These are phyloP conservation scores for Propithecus deckenii DNA, from an alignment of 2,797 vertebrate genomes.

Conservation along the genomic window DNA sequence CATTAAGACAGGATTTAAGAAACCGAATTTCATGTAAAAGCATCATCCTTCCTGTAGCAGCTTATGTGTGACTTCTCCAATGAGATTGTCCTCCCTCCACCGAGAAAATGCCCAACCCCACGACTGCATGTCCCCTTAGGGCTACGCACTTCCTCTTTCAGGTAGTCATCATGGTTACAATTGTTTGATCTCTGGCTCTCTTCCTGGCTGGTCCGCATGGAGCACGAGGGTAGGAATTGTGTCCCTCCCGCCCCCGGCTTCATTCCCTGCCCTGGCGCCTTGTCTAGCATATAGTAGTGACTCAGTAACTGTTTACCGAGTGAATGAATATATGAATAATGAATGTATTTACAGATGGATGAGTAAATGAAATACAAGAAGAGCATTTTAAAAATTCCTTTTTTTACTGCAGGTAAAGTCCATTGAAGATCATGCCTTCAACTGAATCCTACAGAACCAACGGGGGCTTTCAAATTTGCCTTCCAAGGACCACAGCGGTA, in stretches of 20 bases:
- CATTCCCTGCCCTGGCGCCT: background rate
- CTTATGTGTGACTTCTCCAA: background rate
- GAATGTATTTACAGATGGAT: background rate
- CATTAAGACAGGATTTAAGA: background rate
- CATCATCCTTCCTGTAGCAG: background rate
- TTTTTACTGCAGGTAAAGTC: background rate
- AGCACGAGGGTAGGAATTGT: background rate
- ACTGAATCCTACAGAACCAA: background rate
- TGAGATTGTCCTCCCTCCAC: background rate
- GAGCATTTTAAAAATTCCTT: background rate
- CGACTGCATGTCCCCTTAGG: fast-evolving
- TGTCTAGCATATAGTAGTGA: background rate
- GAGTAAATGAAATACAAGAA: background rate
- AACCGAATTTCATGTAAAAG: background rate
- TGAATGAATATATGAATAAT: background rate
- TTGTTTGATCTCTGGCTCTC: background rate
- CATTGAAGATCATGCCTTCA: background rate
- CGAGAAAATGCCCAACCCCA: background rate
- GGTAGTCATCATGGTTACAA: fast-evolving
- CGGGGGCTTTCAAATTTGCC: background rate
- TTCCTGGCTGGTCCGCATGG: background rate
- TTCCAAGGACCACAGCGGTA: background rate
- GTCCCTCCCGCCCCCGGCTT: background rate
- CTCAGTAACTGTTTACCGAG: background rate
- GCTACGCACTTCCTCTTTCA: no score